Conservation (phyloP, 2,113 vertebrate species). For the Clarias magur region DNA sequence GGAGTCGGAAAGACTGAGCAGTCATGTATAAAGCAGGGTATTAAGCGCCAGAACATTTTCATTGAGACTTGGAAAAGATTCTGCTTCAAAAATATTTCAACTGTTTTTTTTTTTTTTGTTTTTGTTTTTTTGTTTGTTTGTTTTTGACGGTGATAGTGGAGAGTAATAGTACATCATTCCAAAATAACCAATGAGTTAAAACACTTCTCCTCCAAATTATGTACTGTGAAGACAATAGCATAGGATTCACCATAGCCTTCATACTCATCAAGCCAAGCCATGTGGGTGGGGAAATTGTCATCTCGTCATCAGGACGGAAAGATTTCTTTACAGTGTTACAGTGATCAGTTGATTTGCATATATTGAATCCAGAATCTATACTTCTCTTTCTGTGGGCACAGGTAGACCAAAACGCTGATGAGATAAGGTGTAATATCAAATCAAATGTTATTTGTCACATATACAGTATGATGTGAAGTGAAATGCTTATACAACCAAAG, state of each 20-base stretch:
- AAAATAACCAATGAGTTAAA: neutral
- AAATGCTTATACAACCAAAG: too few relatives aligned
- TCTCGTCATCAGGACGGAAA: neutral
- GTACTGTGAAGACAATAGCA: neutral
- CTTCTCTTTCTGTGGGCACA: neutral
- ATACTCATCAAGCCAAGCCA: neutral
- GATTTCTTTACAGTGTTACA: neutral
- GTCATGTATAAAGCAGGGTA: neutral
- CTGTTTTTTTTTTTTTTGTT: too few relatives aligned
- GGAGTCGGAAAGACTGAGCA: neutral
- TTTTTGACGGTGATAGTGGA: neutral
- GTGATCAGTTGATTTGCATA: neutral
- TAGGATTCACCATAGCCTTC: neutral
- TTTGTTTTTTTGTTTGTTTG: too few relatives aligned
- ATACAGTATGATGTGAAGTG: too few relatives aligned
- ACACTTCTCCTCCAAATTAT: neutral
- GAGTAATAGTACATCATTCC: neutral
- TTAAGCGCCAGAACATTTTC: neutral
- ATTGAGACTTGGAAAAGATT: neutral
- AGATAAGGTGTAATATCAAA: too few relatives aligned
- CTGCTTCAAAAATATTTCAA: neutral
- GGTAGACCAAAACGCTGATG: too few relatives aligned
- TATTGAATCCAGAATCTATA: neutral
- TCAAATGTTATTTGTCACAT: neutral
- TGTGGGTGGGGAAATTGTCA: neutral